Evolutionary conservation across 2,113 vertebrate species (phyloP), one percentile per base, ranked within the genome.

Genomic region (Erythrocercus mccallii): DNA sequence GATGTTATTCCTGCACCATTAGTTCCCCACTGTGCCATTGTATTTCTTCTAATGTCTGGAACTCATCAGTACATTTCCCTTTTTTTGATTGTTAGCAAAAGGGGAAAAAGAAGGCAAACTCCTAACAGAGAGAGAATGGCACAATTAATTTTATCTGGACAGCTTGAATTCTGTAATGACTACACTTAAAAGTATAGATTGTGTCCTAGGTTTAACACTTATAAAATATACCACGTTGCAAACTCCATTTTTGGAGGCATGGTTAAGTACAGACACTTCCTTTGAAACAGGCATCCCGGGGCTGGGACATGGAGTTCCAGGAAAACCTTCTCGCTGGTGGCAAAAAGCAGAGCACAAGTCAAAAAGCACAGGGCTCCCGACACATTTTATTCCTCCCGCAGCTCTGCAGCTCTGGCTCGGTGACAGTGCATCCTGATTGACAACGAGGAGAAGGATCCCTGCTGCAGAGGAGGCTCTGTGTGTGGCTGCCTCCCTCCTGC

Each of bases 21-120:
- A 86, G 69, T 45, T 78, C 87, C 86, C 58, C 79, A 65, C 84
- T 72, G 54, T 87, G 89, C 66, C 77, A 96, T 96, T 58, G 2
- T 85, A 84, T 95, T 96, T 76, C 76, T 88, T 87, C 64, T 87
- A 64, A 88, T 57, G 95, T 95, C 95, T 96, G 97, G 95, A 97
- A 96, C 21, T 94, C 81, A 96, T 95, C 95, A 96, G 53, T 42
- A 82, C 38, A 95, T 95, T 94, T 68, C 37, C 56, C 73, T 56
- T 70, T 91, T 72, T 54, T 91, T 95, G 68, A 78, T 53, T 88
- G 84, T 84, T 73, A 54, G 47, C 83, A 88, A 94, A 81, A 84
- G 38, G 40, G 44, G 40, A 35, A 35, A 76, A 93, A 85, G 27
- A 47, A 91, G 47, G 27, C 1, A 0, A 74, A n/a, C 14, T 71